A percentile compares a stretch with the other conserved stretches of the same genome.
Conservation (phyloP, 92 coral and sea anemone genomes). For the Parazoanthus darwini region DNA sequence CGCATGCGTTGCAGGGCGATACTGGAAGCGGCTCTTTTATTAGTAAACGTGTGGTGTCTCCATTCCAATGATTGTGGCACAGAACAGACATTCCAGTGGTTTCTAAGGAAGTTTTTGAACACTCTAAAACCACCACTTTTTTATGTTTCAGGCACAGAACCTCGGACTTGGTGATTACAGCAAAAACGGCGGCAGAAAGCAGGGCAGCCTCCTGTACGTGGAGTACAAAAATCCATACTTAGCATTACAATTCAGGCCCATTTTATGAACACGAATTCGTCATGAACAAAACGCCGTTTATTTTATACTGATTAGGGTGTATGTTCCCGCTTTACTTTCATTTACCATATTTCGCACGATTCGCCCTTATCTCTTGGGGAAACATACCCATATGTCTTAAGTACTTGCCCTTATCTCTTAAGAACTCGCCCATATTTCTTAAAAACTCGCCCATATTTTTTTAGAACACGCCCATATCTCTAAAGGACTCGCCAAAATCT, state of each 20-base stretch:
- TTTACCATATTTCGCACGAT: too few relatives aligned
- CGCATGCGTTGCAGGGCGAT: not conserved
- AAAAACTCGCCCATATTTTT: too few relatives aligned
- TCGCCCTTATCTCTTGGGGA: too few relatives aligned
- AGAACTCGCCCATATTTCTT: too few relatives aligned
- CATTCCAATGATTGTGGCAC: not conserved
- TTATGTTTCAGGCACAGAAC: constrained; percentile 63
- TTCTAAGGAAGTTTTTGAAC: not conserved
- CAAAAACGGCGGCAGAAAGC: constrained; percentile 67
- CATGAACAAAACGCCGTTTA: not conserved
- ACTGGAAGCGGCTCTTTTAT: not conserved
- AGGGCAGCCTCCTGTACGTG: constrained; percentile 64
- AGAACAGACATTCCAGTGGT: not conserved
- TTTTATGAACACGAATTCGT: not conserved
- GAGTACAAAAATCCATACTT: too few relatives aligned
- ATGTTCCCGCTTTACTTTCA: too few relatives aligned
- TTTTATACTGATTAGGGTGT: too few relatives aligned
- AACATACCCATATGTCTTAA: too few relatives aligned
- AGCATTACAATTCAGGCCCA: not conserved
- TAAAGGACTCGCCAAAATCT: too few relatives aligned
- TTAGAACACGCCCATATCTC: too few relatives aligned
- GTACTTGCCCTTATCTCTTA: too few relatives aligned
- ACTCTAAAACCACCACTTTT: not conserved
- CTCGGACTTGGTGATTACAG: constrained; percentile 70
- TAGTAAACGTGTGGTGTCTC: not conserved